Percentiles rank a stretch among this genome's conserved stretches.
Evolutionary conservation across 2,888 invertebrate genomes (phyloP).

Genomic region (Lepidocyrtoides sp.): DNA sequence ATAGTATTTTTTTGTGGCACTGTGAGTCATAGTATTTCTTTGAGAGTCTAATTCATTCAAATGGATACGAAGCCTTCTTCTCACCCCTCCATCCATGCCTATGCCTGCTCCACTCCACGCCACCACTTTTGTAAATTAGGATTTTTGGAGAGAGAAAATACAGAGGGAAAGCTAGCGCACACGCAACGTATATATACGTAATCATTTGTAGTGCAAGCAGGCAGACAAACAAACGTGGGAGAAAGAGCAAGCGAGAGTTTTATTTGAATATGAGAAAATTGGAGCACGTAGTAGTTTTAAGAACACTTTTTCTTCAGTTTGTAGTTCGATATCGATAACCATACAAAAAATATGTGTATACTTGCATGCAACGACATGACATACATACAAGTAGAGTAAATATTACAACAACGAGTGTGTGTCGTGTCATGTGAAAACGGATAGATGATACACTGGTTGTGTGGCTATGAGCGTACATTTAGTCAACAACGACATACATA

Average conservation of each 20-base stretch:
- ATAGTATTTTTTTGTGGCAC: neutral
- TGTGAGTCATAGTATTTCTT: neutral
- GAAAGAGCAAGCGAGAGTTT: neutral
- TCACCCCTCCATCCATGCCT: neutral
- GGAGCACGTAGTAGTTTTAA: conserved; percentile 39
- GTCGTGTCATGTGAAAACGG: conserved; percentile 12
- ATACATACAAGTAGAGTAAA: conserved; percentile 45
- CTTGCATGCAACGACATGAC: conserved; percentile 40
- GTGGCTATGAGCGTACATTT: no score
- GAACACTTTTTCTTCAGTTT: conserved; percentile 33
- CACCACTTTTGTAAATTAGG: conserved; percentile 5
- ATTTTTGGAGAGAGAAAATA: neutral
- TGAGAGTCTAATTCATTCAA: neutral
- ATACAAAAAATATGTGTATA: neutral
- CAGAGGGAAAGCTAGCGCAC: neutral
- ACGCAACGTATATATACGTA: conserved; percentile 2
- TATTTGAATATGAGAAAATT: conserved; percentile 44
- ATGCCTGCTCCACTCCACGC: neutral
- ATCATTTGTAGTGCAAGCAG: neutral
- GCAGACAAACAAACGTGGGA: neutral
- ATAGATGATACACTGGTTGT: neutral
- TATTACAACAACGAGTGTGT: neutral
- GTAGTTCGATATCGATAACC: neutral
- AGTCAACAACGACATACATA: no score
- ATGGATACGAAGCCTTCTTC: neutral